A percentile compares a stretch with the other conserved stretches of the same genome.
Evolutionary conservation across 2,797 vertebrate species (phyloP).

Genomic region (Tenualosa ilisha): DNA sequence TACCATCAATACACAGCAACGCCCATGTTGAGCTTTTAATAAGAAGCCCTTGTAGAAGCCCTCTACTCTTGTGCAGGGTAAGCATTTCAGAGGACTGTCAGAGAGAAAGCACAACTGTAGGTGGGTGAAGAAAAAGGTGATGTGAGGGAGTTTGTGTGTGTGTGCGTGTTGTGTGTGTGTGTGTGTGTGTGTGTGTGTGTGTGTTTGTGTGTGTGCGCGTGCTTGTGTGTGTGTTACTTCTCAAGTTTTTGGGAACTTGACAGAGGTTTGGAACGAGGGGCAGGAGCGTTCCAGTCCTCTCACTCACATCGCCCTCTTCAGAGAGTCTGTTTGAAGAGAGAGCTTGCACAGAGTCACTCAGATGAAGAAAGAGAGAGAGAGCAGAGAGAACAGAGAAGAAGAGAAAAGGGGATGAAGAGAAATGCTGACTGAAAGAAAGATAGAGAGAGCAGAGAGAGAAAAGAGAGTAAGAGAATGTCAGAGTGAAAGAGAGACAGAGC

Average conservation of each 20-base stretch:
- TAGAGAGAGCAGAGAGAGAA: neutral
- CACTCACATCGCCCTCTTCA: slow-evolving; percentile 11
- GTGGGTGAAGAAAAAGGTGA: neutral
- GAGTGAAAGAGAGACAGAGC: neutral
- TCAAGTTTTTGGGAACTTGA: neutral
- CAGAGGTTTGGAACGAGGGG: neutral
- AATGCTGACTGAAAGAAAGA: neutral
- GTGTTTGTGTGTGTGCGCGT: slow-evolving; percentile 29
- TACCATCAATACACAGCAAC: too few relatives aligned
- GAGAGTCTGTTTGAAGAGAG: slow-evolving; percentile 12
- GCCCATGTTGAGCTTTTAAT: neutral
- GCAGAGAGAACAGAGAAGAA: neutral
- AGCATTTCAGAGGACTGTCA: neutral
- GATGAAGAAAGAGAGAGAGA: neutral
- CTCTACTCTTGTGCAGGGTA: neutral
- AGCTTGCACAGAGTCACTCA: neutral
- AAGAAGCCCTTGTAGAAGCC: neutral
- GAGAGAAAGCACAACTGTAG: neutral
- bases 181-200: slow-evolving; percentile 13
- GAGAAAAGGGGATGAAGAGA: neutral
- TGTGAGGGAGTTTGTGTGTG: slow-evolving; percentile 5
- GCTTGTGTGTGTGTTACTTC: neutral
- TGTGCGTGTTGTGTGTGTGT: slow-evolving; percentile 34
- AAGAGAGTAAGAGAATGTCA: neutral
- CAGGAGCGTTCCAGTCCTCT: neutral